Conservation (phyloP, 1,140 invertebrate species). For the Doryteuthis pealeii region DNA sequence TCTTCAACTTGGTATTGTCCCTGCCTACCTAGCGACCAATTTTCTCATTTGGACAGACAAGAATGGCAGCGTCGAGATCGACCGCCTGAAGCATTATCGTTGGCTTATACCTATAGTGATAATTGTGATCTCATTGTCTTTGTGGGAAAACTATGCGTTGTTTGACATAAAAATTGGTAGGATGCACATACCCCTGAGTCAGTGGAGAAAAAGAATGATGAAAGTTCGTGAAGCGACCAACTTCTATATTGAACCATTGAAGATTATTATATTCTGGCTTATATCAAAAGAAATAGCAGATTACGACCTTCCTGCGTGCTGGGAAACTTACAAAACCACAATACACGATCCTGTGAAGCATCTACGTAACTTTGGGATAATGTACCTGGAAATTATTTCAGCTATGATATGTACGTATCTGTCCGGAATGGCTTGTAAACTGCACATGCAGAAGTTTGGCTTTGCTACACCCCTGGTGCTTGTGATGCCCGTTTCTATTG, state of each 20-base stretch:
- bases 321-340: slow-evolving; percentile 23
- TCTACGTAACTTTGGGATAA: slow-evolving; percentile 36
- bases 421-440: slow-evolving; percentile 52
- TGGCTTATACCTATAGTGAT: slow-evolving; percentile 85
- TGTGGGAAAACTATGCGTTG: slow-evolving; percentile 98
- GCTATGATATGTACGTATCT: slow-evolving; percentile 51
- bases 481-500: slow-evolving; percentile 43
- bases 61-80: slow-evolving; percentile 24
- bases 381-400: slow-evolving; percentile 47
- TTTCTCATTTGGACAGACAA: slow-evolving; percentile 33
- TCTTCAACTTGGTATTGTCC: slow-evolving; percentile 35
- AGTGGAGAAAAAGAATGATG: slow-evolving; percentile 40
- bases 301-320: not conserved
- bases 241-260: slow-evolving; percentile 45
- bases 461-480: slow-evolving; percentile 51
- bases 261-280: slow-evolving; percentile 42
- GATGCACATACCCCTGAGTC: slow-evolving; percentile 39
- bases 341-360: not conserved
- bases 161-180: slow-evolving; percentile 57
- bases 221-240: slow-evolving; percentile 45
- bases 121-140: slow-evolving; percentile 84
- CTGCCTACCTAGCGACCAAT: slow-evolving; percentile 37
- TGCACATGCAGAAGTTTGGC: slow-evolving; percentile 53
- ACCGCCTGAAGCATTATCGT: slow-evolving; percentile 15
- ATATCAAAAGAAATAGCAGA: slow-evolving; percentile 31